Percentiles rank a stretch among this genome's conserved stretches.
Evolutionary conservation across 2,888 invertebrate species (phyloP).

Genomic region (Bruchidius siliquastri): DNA sequence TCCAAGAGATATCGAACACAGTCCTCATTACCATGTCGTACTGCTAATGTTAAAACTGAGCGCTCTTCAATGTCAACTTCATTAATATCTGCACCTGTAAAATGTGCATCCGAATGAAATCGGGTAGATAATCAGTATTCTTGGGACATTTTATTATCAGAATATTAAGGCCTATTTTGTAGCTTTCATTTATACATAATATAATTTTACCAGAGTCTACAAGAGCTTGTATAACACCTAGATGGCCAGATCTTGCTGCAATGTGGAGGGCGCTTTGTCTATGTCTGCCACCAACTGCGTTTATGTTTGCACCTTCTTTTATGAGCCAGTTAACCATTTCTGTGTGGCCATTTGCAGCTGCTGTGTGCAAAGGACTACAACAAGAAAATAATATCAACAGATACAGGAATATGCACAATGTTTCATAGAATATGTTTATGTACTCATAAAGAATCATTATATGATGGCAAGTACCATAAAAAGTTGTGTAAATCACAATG

Average conservation of each 20-base stretch:
- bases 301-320: constrained; percentile 37
- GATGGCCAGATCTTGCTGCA: constrained; percentile 36
- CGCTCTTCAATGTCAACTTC: constrained; percentile 48
- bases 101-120: not conserved
- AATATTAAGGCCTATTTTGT: not conserved
- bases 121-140: not conserved
- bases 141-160: no score
- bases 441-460: no score
- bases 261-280: constrained; percentile 46
- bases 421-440: no score
- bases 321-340: constrained; percentile 48
- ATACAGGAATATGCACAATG: no score
- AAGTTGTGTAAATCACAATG: no score
- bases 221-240: constrained; percentile 50
- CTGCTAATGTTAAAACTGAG: constrained; percentile 49
- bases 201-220: constrained; percentile 39
- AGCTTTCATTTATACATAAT: no score
- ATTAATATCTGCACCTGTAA: constrained; percentile 57
- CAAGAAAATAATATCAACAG: no score
- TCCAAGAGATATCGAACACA: constrained; percentile 51
- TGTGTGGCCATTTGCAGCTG: constrained; percentile 55
- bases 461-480: no score
- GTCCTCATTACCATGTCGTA: constrained; percentile 42
- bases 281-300: constrained; percentile 42
- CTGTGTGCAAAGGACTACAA: constrained; percentile 62